A percentile compares a stretch with the other conserved stretches of the same genome.
These are phyloP conservation scores for Lobophora halterata DNA, from an alignment of 2,888 invertebrate species.

Conservation along the genomic window DNA sequence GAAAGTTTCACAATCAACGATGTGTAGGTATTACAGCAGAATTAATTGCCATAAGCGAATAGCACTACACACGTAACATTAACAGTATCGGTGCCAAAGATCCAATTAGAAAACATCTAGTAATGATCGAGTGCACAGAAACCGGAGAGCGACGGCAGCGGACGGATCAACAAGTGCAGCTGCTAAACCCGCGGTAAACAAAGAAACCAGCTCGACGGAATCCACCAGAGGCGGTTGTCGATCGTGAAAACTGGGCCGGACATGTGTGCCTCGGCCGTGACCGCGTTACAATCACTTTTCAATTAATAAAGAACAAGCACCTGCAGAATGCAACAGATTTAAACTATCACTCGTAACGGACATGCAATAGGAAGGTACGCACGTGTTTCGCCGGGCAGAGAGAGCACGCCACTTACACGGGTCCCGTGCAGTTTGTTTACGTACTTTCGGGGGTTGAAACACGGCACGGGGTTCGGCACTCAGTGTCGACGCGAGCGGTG, in stretches of 20 bases:
- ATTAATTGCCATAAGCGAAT: constrained; percentile 30
- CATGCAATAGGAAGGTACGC: constrained; percentile 54
- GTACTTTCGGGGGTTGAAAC: constrained; percentile 58
- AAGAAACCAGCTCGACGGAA: constrained; percentile 63
- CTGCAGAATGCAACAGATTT: constrained; percentile 74
- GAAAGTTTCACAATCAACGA: constrained; percentile 31
- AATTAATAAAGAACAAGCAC: constrained; percentile 76
- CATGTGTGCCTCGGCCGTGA: constrained; percentile 78
- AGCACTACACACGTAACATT: constrained; percentile 22
- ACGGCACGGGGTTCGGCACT: constrained; percentile 54
- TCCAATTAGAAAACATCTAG: constrained; percentile 27
- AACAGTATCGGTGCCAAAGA: constrained; percentile 36
- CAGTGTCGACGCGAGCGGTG: constrained; percentile 11
- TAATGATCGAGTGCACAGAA: constrained; percentile 29
- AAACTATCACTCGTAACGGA: constrained; percentile 48
- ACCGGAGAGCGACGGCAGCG: constrained; percentile 19
- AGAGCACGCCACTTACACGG: constrained; percentile 61
- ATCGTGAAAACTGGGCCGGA: constrained; percentile 79
- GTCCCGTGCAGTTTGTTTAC: constrained; percentile 60
- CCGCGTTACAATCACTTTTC: constrained; percentile 80
- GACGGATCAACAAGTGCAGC: constrained; percentile 58
- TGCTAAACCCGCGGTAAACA: constrained; percentile 58
- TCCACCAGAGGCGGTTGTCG: constrained; percentile 58
- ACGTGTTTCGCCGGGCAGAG: constrained; percentile 53
- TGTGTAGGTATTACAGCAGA: constrained; percentile 30